These are phyloP conservation scores for Anadara kagoshimensis DNA, from an alignment of 1,140 invertebrate species.

Conservation along the genomic window DNA sequence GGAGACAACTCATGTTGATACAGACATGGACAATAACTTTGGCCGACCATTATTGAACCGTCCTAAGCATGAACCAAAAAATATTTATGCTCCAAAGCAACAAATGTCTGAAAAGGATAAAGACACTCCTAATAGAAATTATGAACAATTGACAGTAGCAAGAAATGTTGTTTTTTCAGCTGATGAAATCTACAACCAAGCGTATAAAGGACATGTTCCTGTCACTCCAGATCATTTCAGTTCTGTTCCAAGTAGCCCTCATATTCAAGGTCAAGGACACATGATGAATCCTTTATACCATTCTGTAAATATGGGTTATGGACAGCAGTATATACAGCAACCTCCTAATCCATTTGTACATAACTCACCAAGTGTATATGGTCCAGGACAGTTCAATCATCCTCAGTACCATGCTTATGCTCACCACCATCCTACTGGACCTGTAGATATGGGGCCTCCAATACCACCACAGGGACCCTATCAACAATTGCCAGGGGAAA, in stretches of 20 bases:
- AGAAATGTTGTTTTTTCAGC: slow-evolving; percentile 56
- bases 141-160: slow-evolving; percentile 46
- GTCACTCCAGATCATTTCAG: neutral
- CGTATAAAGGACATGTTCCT: slow-evolving; percentile 37
- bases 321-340: neutral
- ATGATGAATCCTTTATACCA: too few species aligned
- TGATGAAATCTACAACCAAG: slow-evolving; percentile 62
- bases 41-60: slow-evolving; percentile 27
- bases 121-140: slow-evolving; percentile 34
- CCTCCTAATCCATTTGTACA: neutral
- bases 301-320: too few species aligned
- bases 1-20: neutral
- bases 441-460: neutral
- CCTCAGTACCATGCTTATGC: neutral
- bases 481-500: neutral
- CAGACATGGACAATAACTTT: slow-evolving; percentile 1
- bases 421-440: neutral
- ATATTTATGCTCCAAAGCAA: slow-evolving; percentile 23
- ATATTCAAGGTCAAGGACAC: neutral
- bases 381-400: neutral
- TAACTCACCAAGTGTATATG: neutral
- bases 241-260: slow-evolving; percentile 4
- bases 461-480: neutral
- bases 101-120: slow-evolving; percentile 14
- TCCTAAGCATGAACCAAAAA: slow-evolving; percentile 33